Evolutionary conservation across 2,888 invertebrate species (phyloP).

Genomic region (Rhaphigaster nebulosa): DNA sequence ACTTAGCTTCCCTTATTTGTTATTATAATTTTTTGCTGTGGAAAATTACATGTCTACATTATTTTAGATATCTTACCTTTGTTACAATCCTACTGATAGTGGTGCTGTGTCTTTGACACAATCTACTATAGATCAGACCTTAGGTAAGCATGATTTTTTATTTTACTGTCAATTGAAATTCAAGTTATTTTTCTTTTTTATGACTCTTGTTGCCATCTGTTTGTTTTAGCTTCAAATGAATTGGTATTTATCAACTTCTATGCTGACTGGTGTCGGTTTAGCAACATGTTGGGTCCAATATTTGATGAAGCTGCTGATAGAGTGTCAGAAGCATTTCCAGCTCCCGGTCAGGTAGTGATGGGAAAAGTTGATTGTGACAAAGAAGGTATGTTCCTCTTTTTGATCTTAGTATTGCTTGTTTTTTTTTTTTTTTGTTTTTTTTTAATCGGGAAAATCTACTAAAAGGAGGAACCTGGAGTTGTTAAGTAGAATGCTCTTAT

Average conservation of each 20-base stretch:
- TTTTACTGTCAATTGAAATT: background rate
- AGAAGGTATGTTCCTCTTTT: conserved; percentile 75
- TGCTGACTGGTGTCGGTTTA: conserved; percentile 99
- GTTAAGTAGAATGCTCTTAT: too few relatives aligned
- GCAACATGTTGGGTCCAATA: conserved; percentile 95
- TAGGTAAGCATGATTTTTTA: conserved; percentile 75
- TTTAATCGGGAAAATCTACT: too few relatives aligned
- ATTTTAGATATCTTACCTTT: conserved; percentile 72
- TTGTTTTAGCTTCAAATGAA: conserved; percentile 90
- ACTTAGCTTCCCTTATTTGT: background rate
- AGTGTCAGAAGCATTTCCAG: conserved; percentile 82
- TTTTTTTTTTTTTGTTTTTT: too few relatives aligned
- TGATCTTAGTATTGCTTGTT: background rate
- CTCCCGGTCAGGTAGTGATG: conserved; percentile 86
- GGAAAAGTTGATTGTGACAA: conserved; percentile 98
- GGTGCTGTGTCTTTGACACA: conserved; percentile 86
- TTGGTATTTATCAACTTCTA: conserved; percentile 99
- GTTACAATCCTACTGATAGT: conserved; percentile 84
- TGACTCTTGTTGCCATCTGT: conserved; percentile 53
- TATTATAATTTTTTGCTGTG: background rate
- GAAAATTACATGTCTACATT: conserved; percentile 58
- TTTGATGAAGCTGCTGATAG: conserved; percentile 96
- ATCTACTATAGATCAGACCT: conserved; percentile 85
- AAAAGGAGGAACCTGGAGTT: too few relatives aligned
- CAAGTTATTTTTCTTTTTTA: background rate